Percentiles rank a stretch among this genome's conserved stretches.
Evolutionary conservation across 2,888 invertebrate genomes (phyloP).

Genomic region (Chorisops tibialis): DNA sequence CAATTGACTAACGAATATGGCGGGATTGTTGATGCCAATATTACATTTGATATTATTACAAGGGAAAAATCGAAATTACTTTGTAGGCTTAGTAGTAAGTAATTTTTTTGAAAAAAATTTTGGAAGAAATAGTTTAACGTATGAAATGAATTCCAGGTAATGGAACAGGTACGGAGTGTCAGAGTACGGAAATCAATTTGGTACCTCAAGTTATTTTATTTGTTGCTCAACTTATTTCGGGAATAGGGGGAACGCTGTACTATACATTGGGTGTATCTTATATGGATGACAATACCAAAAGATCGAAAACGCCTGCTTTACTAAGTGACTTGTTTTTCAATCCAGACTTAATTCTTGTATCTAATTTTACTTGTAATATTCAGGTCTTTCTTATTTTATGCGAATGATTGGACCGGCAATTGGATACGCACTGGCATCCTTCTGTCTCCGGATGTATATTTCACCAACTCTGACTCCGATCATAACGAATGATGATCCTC

Average conservation of each 20-base stretch:
- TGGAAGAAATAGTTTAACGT: neutral
- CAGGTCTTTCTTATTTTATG: slow-evolving; percentile 64
- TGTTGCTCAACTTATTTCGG: slow-evolving; percentile 66
- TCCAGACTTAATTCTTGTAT: too few relatives aligned
- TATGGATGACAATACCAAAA: slow-evolving; percentile 74
- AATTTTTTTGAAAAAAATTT: neutral
- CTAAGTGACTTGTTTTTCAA: slow-evolving; percentile 59
- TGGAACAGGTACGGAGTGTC: slow-evolving; percentile 49
- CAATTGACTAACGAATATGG: slow-evolving; percentile 61
- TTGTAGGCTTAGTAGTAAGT: slow-evolving; percentile 52
- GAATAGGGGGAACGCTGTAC: slow-evolving; percentile 66
- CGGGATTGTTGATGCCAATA: slow-evolving; percentile 50
- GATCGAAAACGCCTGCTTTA: slow-evolving; percentile 67
- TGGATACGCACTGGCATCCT: slow-evolving; percentile 64
- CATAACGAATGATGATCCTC: slow-evolving; percentile 64
- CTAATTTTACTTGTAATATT: too few relatives aligned
- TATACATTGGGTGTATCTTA: slow-evolving; percentile 70
- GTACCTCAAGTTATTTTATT: slow-evolving; percentile 64
- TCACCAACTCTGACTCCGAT: slow-evolving; percentile 63
- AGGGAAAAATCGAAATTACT: slow-evolving; percentile 57
- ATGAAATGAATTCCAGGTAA: neutral
- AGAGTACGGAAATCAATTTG: slow-evolving; percentile 57
- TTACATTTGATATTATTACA: slow-evolving; percentile 52
- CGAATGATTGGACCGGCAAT: slow-evolving; percentile 68
- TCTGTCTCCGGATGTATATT: slow-evolving; percentile 64